Percentiles rank a stretch among this genome's conserved stretches.
Evolutionary conservation across 2,888 invertebrate species (phyloP).

Genomic region (Stenolophus ochropezus): DNA sequence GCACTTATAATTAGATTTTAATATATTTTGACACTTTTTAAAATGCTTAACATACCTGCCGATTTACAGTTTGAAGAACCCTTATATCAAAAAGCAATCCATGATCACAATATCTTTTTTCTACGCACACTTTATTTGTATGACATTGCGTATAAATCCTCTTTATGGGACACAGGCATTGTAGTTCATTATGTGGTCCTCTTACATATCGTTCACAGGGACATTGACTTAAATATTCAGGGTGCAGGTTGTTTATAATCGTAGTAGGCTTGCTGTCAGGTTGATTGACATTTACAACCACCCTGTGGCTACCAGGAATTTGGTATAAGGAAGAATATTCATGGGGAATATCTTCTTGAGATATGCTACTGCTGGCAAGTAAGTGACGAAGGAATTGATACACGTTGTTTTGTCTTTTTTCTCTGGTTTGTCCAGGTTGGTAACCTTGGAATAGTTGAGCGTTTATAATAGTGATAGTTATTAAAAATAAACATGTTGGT

Average conservation of each 20-base stretch:
- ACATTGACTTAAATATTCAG: neutral
- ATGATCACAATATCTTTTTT: slow-evolving; percentile 3
- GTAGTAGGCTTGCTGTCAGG: neutral
- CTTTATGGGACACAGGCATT: slow-evolving; percentile 9
- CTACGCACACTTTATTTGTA: slow-evolving; percentile 1
- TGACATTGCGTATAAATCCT: neutral
- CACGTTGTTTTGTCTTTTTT: slow-evolving; percentile 15
- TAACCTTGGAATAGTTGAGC: slow-evolving; percentile 13
- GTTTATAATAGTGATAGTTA: neutral
- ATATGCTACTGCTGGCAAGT: neutral
- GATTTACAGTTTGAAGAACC: neutral
- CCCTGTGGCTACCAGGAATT: neutral
- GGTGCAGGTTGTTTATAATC: slow-evolving; percentile 3
- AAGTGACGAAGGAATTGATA: neutral
- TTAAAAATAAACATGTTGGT: neutral
- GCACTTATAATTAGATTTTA: neutral
- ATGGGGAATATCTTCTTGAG: neutral
- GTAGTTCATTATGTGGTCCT: neutral
- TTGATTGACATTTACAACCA: slow-evolving; percentile 36
- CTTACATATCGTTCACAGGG: slow-evolving; percentile 14
- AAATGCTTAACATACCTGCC: neutral
- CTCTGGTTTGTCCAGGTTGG: neutral
- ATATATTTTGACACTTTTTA: neutral
- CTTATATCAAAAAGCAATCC: slow-evolving; percentile 3
- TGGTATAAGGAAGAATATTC: neutral